Evolutionary conservation across 1,140 invertebrate species (phyloP), one percentile per base, ranked within the genome.

Genomic region (Laupala kohalensis): DNA sequence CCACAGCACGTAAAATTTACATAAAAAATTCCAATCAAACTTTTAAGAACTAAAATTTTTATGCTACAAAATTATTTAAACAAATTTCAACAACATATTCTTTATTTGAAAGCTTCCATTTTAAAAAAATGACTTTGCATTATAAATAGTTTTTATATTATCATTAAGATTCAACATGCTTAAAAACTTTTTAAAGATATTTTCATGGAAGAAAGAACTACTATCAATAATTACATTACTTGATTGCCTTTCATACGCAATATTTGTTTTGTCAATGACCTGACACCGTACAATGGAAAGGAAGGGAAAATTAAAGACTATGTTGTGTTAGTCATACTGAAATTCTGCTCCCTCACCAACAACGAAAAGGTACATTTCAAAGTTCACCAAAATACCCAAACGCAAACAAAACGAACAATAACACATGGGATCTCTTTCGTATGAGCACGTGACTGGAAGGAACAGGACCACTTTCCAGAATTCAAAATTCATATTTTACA

Each of bases 181-280:
- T 72, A 72, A 53, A 72, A 29, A 72, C 25, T 66, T 68, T 72
- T 72, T 72, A 67, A 67, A 67, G 67, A 69, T 65, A 64, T 72
- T 64, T 64, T 30, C 65, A 67, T 72, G 37, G 71, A 72, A 72
- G 66, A 72, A 72, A 72, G 67, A 67, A 67, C 27, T 68, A 68
- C 65, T 65, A 72, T 37, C 62, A 72, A 37, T 72, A 70, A 72
- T 67, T 67, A 72, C 30, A 72, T 72, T 67, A 72, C 37, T 72
- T 72, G 71, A 72, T 72, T 72, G 71, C 71, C 71, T 72, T 68
- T 23, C 66, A n/a, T 72, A 71, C 63, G 65, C 69, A 72, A 68
- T 67, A 67, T 69, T 53, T 53, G 37, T 70, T 70, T 25, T 70
- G 25, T 70, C n/a, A 62, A 67, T 72, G 29, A 64, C 19, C 66